These are phyloP conservation scores for cattle (Bos taurus) DNA, from an alignment of 2,113 vertebrate species.

Conservation along the genomic window DNA sequence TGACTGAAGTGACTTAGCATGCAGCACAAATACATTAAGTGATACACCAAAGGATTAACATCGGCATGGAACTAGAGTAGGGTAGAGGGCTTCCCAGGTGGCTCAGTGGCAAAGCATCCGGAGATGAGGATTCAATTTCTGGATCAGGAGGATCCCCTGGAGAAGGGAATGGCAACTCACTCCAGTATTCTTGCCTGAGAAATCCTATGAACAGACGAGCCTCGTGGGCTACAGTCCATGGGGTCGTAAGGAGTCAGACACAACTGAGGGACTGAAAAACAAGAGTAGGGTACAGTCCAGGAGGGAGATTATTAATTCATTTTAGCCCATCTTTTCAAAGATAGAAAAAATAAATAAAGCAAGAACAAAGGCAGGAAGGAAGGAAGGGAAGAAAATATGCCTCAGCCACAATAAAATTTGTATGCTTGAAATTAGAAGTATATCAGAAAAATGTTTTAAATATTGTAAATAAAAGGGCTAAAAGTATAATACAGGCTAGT, in stretches of 20 bases:
- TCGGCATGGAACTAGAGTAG: not conserved
- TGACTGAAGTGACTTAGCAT: not conserved
- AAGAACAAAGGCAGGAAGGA: not conserved
- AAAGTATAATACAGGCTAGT: not conserved
- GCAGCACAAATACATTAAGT: not conserved
- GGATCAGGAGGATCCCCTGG: not conserved
- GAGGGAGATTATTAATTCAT: not conserved
- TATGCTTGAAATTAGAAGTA: not conserved
- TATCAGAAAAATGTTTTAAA: not conserved
- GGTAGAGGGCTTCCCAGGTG: not conserved
- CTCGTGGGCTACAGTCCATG: not conserved
- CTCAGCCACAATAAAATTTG: not conserved
- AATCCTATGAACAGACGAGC: not conserved
- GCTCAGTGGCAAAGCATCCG: not conserved
- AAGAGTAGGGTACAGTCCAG: not conserved
- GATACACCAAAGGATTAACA: not conserved
- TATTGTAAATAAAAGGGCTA: slow-evolving; percentile 24
- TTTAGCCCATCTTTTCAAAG: not conserved
- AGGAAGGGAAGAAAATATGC: not conserved
- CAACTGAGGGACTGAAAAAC: not conserved
- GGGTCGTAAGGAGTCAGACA: not conserved
- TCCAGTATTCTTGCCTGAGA: not conserved
- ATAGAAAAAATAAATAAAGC: not conserved
- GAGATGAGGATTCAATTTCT: not conserved
- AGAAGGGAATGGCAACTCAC: not conserved